Percentiles rank a stretch among this genome's conserved stretches.
Evolutionary conservation across 2,797 vertebrate genomes (phyloP).

Genomic region (Rhynchotus rufescens): DNA sequence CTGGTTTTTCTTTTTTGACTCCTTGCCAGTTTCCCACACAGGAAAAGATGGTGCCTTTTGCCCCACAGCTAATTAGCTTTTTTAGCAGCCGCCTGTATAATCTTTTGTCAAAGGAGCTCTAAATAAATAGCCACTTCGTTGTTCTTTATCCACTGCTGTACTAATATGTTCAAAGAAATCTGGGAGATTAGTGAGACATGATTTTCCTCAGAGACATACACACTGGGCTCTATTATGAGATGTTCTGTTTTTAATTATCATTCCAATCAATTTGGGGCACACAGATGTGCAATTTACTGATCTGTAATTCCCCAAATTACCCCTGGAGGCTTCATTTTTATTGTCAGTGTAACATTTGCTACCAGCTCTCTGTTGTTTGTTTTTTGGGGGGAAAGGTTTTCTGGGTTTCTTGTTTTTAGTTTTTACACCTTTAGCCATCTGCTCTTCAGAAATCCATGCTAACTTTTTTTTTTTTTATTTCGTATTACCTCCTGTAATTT

Average conservation of each 20-base stretch:
- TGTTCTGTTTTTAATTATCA: constrained; percentile 71
- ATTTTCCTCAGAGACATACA: constrained; percentile 32
- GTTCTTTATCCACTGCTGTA: neutral
- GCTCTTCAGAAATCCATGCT: constrained; percentile 33
- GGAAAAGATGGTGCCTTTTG: neutral
- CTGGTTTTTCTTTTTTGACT: neutral
- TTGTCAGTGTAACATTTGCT: constrained; percentile 59
- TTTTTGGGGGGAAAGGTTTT: neutral
- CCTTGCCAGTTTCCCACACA: neutral
- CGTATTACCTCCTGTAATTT: constrained; percentile 30
- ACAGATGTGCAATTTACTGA: constrained; percentile 71
- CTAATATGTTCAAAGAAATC: neutral
- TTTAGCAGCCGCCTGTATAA: neutral
- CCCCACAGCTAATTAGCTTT: constrained; percentile 6
- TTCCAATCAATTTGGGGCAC: constrained; percentile 71
- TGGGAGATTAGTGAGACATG: constrained; percentile 20
- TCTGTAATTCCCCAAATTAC: constrained; percentile 73
- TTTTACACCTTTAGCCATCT: constrained; percentile 61
- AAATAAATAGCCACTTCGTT: constrained; percentile 42
- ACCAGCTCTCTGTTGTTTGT: constrained; percentile 40
- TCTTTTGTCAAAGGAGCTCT: neutral
- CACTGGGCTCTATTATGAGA: constrained; percentile 61
- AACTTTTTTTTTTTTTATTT: constrained; percentile 24
- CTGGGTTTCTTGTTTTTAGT: neutral
- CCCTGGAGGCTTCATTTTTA: constrained; percentile 66